Conservation (phyloP, 2,113 vertebrate genomes). For the Ptilonorhynchus violaceus region DNA sequence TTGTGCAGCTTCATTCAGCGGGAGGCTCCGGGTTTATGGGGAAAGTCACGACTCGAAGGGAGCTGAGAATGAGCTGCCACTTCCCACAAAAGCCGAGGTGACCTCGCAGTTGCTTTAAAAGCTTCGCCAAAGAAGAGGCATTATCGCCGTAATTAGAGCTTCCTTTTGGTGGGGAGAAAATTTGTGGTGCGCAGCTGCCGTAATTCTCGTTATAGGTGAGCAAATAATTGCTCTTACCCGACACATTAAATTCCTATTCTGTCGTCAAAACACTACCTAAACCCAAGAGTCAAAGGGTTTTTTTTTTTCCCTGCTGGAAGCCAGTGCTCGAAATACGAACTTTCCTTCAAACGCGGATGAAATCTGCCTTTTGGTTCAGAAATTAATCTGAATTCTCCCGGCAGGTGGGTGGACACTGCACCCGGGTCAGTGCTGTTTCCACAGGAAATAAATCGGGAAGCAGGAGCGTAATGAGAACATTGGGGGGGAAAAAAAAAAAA, state of each 20-base stretch:
- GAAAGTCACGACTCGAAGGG: background rate
- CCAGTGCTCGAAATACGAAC: background rate
- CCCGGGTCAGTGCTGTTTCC: background rate
- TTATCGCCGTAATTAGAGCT: constrained; percentile 20
- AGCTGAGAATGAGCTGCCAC: background rate
- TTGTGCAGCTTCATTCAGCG: background rate
- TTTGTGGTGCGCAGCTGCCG: background rate
- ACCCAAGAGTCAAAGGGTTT: background rate
- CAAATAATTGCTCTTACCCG: background rate
- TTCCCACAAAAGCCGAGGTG: constrained; percentile 11
- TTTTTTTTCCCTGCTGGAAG: background rate
- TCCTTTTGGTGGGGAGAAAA: background rate
- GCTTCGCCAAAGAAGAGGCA: background rate
- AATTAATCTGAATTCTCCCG: background rate
- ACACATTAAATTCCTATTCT: background rate
- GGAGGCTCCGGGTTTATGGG: background rate
- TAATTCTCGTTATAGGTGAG: background rate
- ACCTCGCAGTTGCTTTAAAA: background rate
- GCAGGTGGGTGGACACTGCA: background rate
- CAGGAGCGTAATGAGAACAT: background rate
- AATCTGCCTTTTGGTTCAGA: background rate
- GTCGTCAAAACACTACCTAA: background rate
- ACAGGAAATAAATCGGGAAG: background rate
- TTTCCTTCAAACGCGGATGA: background rate
- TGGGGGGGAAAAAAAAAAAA: background rate